Evolutionary conservation across 2,113 vertebrate species (phyloP).

Genomic region (Pterocles burchelli): DNA sequence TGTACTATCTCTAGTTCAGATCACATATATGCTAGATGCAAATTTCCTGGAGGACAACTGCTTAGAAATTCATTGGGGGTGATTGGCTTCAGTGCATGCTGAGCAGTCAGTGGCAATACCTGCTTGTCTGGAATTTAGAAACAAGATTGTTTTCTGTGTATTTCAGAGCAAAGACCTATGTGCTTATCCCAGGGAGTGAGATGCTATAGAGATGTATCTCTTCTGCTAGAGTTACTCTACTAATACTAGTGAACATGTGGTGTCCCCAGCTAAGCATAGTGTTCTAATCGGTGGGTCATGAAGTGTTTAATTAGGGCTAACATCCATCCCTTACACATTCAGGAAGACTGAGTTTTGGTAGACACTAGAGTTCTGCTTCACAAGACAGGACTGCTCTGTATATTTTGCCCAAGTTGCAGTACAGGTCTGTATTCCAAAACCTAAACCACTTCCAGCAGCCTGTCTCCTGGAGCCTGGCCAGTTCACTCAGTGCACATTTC

Average conservation of each 20-base stretch:
- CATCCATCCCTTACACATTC: neutral
- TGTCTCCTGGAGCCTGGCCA: neutral
- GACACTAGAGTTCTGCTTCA: neutral
- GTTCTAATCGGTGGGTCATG: neutral
- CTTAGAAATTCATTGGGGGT: neutral
- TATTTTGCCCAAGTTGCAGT: neutral
- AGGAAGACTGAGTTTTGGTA: neutral
- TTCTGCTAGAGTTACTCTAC: neutral
- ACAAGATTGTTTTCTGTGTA: neutral
- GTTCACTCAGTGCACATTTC: neutral
- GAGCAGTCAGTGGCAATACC: neutral
- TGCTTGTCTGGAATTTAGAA: neutral
- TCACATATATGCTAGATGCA: neutral
- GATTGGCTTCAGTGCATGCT: neutral
- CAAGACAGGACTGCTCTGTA: neutral
- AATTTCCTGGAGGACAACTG: neutral
- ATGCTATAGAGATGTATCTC: neutral
- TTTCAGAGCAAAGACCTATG: neutral
- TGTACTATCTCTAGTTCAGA: neutral
- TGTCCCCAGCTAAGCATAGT: neutral
- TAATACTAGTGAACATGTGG: neutral
- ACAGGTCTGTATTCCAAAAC: neutral
- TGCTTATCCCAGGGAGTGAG: neutral
- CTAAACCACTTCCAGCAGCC: neutral
- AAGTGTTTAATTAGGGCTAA: neutral